Conservation (phyloP, 2,113 vertebrate species). For the Eolophus roseicapilla region DNA sequence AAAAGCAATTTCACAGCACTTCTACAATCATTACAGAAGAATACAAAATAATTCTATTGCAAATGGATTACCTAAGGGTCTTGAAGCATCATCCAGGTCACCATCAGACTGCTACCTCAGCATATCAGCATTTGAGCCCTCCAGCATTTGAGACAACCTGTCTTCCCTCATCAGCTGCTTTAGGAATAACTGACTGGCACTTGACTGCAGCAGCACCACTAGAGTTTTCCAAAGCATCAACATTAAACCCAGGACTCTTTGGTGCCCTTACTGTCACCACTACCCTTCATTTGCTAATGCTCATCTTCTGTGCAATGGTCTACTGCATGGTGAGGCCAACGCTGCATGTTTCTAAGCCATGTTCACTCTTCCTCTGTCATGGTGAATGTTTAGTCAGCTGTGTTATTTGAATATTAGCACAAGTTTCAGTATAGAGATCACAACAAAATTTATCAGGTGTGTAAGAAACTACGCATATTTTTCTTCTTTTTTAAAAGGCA, state of each 20-base stretch:
- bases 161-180: neutral
- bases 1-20: neutral
- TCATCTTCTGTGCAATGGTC: neutral
- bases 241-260: neutral
- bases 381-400: neutral
- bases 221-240: neutral
- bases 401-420: neutral
- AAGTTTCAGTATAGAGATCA: neutral
- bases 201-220: neutral
- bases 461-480: neutral
- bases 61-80: neutral
- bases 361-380: neutral
- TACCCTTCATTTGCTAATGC: accelerated
- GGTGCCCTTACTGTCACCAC: neutral
- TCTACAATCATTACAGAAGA: neutral
- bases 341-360: neutral
- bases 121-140: neutral
- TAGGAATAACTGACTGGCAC: neutral
- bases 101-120: neutral
- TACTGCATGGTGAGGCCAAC: neutral
- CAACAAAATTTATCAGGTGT: neutral
- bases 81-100: neutral
- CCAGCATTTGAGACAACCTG: neutral
- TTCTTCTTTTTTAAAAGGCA: neutral
- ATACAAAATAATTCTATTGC: neutral